Evolutionary conservation across 92 coral and sea anemone genomes (phyloP).

Genomic region (Muricea muricata): DNA sequence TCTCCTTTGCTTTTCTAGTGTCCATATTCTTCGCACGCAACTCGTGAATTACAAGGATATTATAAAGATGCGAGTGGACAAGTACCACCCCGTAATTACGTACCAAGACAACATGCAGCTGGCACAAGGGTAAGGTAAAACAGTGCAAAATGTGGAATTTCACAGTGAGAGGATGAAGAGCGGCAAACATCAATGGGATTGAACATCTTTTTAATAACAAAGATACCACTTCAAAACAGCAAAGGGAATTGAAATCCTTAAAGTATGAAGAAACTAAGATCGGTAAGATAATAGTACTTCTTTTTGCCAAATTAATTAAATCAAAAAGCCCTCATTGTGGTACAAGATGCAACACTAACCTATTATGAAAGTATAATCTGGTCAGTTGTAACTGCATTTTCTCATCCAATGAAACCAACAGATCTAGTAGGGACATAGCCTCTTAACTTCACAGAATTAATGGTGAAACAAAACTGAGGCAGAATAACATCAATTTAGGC

Average conservation of each 20-base stretch:
- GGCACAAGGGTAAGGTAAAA: slow-evolving; percentile 28
- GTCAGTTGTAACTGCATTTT: neutral
- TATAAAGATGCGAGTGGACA: neutral
- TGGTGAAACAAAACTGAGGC: neutral
- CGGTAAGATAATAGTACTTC: no score
- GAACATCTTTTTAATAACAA: neutral
- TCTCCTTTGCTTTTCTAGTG: neutral
- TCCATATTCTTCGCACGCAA: neutral
- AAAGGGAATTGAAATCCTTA: slow-evolving; percentile 17
- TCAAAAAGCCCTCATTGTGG: no score
- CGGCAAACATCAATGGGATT: slow-evolving; percentile 26
- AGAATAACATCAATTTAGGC: neutral
- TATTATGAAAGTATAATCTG: no score
- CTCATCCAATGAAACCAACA: neutral
- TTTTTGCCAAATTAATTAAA: no score
- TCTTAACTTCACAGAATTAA: neutral
- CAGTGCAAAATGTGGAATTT: slow-evolving; percentile 50
- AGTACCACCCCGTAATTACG: slow-evolving; percentile 25
- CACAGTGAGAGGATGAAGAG: slow-evolving; percentile 53
- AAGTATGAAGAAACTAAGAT: slow-evolving; percentile 35
- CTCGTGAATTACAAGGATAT: neutral
- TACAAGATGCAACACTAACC: no score
- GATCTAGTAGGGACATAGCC: neutral
- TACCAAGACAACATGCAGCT: slow-evolving; percentile 55
- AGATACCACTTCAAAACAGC: slow-evolving; percentile 23